These are phyloP conservation scores for Hepsetus odoe DNA, from an alignment of 2,113 vertebrate genomes.

Conservation along the genomic window DNA sequence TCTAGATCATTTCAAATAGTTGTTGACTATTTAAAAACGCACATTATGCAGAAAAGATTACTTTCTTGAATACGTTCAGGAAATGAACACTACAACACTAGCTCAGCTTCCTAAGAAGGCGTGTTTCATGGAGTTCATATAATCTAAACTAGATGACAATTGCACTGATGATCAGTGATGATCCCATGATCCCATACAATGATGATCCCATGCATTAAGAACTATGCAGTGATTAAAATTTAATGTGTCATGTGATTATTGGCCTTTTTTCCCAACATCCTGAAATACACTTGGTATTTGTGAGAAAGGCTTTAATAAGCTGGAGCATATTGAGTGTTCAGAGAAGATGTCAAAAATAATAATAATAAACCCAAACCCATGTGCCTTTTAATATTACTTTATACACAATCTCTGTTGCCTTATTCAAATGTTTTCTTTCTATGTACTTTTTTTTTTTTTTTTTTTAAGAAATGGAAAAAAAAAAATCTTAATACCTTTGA, in stretches of 20 bases:
- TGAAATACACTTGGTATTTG: neutral
- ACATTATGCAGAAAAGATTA: neutral
- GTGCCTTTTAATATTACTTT: slow-evolving; percentile 44
- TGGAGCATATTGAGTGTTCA: slow-evolving; percentile 27
- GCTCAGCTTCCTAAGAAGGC: slow-evolving; percentile 7
- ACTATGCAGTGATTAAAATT: slow-evolving; percentile 58
- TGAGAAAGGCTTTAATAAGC: neutral
- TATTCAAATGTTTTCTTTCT: slow-evolving; percentile 35
- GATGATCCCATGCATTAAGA: slow-evolving; percentile 51
- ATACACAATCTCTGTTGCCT: slow-evolving; percentile 46
- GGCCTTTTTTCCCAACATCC: slow-evolving; percentile 23
- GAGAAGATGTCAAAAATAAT: slow-evolving; percentile 24
- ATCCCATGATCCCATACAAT: slow-evolving; percentile 27
- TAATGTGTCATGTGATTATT: slow-evolving; percentile 21
- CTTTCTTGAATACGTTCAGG: slow-evolving; percentile 25
- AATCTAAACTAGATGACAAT: neutral
- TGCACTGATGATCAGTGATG: too few species aligned
- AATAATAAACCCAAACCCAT: slow-evolving; percentile 32
- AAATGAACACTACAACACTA: neutral
- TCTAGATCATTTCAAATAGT: neutral
- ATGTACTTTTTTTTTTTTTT: slow-evolving; percentile 19
- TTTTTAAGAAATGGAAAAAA: too few species aligned
- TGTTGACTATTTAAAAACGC: neutral
- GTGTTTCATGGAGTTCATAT: neutral
- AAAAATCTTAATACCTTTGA: neutral